Base-by-base conservation (phyloP, 2,113 vertebrate genomes). In the Macrotus californicus region DNA sequence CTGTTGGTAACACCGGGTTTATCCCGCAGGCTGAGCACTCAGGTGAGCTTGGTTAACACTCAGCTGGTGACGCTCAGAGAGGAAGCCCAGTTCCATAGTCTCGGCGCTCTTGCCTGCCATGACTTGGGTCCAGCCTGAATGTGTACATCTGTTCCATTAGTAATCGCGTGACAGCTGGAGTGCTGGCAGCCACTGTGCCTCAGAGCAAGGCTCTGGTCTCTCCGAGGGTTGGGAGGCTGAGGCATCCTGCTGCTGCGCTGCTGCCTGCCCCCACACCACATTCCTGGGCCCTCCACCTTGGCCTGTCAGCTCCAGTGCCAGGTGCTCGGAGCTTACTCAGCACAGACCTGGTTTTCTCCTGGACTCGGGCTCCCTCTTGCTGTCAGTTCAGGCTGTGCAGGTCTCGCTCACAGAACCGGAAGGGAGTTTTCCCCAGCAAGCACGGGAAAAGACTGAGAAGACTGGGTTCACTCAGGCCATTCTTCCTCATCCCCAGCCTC, bases 351-450 rank as follows among this genome's bases (percentile, higher is more conserved):
- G 31, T 52, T 86, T 36, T 76, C 54, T 67, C 19, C 10, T 70
- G 84, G 77, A 21, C 48, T 82, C 72, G 43, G 90, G 90, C 95
- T 95, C 80, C 92, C 95, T 91, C 88, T 94, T 92, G 90, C 94
- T 56, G 72, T 79, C 85, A 36, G 16, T 43, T 24, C 59, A 84
- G 76, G 41, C 22, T 72, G 6, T 39, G 89, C n/a, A 61, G n/a
- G 31, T 61, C 48, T 61, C 46, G 34, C 36, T 85, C 52, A 14
- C 22, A 82, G 36, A n/a, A 16, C 73, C 39, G 6, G 39, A 66
- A 75, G 19, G 34, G 70, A 56, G 29, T 64, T 56, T 89, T 87
- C 39, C 54, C 16, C 54, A 64, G 31, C 5, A 86, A 90, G 18
- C 41, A 2, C n/a, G n/a, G 29, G 70, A 41, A 31, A 83, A 50